Evolutionary conservation across 2,113 vertebrate species (phyloP).

Genomic region (Pseudopipra pipra): DNA sequence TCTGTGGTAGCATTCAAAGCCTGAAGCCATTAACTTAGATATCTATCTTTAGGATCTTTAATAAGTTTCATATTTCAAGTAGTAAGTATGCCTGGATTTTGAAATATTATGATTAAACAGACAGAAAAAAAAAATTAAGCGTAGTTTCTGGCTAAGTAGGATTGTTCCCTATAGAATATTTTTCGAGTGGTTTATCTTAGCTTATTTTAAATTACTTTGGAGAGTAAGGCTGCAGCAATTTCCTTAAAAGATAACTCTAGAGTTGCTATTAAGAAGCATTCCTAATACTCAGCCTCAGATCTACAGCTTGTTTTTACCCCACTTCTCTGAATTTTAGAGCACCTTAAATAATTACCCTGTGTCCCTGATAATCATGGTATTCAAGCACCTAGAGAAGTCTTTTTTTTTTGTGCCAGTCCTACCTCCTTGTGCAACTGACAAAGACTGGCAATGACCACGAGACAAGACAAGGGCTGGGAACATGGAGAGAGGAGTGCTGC

Average conservation of each 20-base stretch:
- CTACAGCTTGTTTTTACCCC: neutral
- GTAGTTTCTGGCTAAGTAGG: neutral
- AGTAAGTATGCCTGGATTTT: neutral
- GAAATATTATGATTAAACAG: neutral
- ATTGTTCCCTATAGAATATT: neutral
- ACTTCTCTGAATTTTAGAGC: neutral
- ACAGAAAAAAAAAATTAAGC: neutral
- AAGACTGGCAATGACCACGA: neutral
- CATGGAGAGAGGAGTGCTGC: neutral
- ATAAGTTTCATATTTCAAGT: neutral
- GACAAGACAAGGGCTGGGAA: neutral
- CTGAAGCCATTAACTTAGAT: neutral
- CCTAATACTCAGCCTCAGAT: neutral
- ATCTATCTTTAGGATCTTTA: neutral
- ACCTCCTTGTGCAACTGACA: neutral
- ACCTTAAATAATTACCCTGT: neutral
- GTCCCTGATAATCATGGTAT: neutral
- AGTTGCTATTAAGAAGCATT: neutral
- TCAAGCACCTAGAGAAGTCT: neutral
- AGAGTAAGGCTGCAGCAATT: neutral
- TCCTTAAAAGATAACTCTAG: neutral
- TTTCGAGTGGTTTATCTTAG: slow-evolving; percentile 17
- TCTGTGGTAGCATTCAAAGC: neutral
- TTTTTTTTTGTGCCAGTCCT: neutral
- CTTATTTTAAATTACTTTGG: neutral